Conservation (phyloP, 1,140 invertebrate species). For the Asbolus verrucosus region DNA sequence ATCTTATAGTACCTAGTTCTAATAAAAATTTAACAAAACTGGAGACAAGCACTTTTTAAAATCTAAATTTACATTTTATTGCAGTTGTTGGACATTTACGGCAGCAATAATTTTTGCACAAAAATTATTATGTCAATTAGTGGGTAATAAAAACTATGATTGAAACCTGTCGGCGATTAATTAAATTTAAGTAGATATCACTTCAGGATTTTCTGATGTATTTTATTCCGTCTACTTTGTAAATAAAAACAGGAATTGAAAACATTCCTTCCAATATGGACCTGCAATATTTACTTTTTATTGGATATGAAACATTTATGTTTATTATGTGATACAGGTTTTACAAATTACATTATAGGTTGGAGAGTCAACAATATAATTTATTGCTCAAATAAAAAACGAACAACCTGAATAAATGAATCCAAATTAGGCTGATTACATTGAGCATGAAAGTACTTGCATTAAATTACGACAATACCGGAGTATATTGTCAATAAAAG, state of each 20-base stretch:
- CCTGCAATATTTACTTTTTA: conserved; percentile 26
- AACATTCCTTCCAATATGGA: conserved; percentile 13
- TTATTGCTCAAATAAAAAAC: conserved; percentile 29
- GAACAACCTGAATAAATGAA: conserved; percentile 41
- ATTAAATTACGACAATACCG: conserved; percentile 33
- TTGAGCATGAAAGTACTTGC: conserved; percentile 33
- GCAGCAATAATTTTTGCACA: conserved; percentile 18
- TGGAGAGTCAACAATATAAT: conserved; percentile 38
- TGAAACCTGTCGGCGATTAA: conserved; percentile 14
- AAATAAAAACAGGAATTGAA: conserved; percentile 6
- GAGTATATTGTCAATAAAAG: conserved; percentile 36
- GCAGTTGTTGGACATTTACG: conserved; percentile 1
- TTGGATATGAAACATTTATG: conserved; percentile 37
- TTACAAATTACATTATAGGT: conserved; percentile 44
- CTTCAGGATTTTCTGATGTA: not conserved
- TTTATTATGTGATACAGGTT: conserved; percentile 45
- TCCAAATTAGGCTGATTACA: conserved; percentile 41
- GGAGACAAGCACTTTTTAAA: too few relatives aligned
- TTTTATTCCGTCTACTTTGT: conserved; percentile 5
- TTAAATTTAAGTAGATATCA: conserved; percentile 11
- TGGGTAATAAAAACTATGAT: conserved; percentile 4
- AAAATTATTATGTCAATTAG: conserved; percentile 29
- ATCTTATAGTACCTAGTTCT: too few relatives aligned
- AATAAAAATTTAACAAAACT: too few relatives aligned
- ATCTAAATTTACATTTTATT: conserved; percentile 14